Evolutionary conservation across 2,113 vertebrate genomes (phyloP), one percentile per base, ranked within the genome.

Genomic region (Silurus glanis): DNA sequence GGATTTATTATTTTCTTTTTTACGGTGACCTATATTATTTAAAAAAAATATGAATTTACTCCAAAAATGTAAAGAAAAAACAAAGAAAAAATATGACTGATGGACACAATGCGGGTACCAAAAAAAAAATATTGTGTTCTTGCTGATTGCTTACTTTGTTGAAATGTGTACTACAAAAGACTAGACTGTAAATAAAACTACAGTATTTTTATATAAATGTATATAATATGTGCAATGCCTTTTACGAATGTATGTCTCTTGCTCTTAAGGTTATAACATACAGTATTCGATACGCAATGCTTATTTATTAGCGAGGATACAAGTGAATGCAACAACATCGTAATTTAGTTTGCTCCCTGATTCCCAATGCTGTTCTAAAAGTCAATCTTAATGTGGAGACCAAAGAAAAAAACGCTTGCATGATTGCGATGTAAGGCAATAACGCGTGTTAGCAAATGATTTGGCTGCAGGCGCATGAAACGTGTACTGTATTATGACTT

Each of bases 401-500:
- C 28, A 28, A 21, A 17, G 8, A 53, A 28, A 53, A 47, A 69
- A 2, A 23, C 45, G 5, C 23, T 61, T 49, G 51, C 45, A 45
- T 53, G 71, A 12, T 85, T 85, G 12, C 56, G 56, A 49, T 72
- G 49, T 56, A 83, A 84, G 56, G 62, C 47, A 71, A 59, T 66
- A 82, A 84, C 47, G 55, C 76, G 58, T 88, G 51, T 23, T 47
- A 83, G 59, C 45, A 75, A 80, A 85, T 58, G 82, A 82, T 83
- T 86, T 84, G 80, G 67, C 84, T 85, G 69, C 61, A 58, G 83
- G 61, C 37, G 59, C 58, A 51, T 82, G 45, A 25, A 76, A 76
- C 75, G 37, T 86, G 21, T 83, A 67, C 72, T 80, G 58, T 72
- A 59, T 66, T 85, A 53, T 58, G 66, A 51, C 81, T 84, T 79